phyloP scores from a whole-genome alignment of 2,113 vertebrate genomes.

The Petaurus breviceps region DNA sequence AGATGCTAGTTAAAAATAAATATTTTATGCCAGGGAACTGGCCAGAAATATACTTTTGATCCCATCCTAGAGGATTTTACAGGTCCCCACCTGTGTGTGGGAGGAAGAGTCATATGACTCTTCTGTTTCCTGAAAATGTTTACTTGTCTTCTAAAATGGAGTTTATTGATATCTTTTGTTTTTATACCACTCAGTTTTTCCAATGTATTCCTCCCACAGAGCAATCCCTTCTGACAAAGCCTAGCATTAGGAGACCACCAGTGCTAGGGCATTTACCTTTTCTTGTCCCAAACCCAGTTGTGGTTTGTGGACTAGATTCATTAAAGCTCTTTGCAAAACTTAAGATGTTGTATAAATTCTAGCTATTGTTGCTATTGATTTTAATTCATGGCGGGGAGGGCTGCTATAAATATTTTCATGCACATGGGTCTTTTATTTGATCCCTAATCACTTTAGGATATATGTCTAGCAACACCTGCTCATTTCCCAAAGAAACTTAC shows the following conservation, averaged over 20 bases:
- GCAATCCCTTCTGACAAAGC: neutral
- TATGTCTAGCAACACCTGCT: neutral
- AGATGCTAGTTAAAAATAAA: neutral
- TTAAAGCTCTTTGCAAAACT: neutral
- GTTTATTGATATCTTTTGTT: neutral
- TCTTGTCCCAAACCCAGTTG: neutral
- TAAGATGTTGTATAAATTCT: neutral
- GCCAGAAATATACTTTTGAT: neutral
- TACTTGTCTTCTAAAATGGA: neutral
- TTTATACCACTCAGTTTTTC: neutral
- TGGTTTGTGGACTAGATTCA: neutral
- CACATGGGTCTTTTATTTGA: neutral
- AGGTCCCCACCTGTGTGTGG: neutral
- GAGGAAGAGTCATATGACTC: neutral
- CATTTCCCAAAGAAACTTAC: neutral
- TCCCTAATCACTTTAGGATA: neutral
- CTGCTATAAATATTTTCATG: neutral
- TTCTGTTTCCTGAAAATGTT: neutral
- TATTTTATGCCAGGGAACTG: neutral
- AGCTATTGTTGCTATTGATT: neutral
- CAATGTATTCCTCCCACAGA: neutral
- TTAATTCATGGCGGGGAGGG: neutral
- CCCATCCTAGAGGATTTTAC: neutral
- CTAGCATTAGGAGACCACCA: neutral
- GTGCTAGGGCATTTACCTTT: too few species aligned